Percentiles rank a stretch among this genome's conserved stretches.
These are phyloP conservation scores for Helleia helle DNA, from an alignment of 2,888 invertebrate species.

Conservation along the genomic window DNA sequence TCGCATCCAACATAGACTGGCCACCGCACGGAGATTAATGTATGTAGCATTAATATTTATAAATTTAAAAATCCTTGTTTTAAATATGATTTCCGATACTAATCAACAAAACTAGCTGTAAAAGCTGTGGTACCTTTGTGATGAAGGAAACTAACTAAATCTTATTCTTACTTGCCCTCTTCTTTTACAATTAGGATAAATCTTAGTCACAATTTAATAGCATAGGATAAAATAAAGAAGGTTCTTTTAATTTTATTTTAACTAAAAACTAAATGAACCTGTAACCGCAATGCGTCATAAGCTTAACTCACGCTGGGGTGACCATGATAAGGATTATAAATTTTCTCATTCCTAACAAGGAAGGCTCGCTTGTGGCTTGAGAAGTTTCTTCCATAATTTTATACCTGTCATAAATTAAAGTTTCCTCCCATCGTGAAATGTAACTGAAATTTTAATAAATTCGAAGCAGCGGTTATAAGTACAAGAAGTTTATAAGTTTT, in stretches of 20 bases:
- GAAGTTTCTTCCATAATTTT: slow-evolving; percentile 19
- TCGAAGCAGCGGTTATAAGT: slow-evolving; percentile 17
- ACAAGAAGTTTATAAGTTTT: slow-evolving; percentile 15
- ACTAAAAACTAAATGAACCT: slow-evolving; percentile 11
- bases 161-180: no score
- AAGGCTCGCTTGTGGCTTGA: slow-evolving; percentile 9
- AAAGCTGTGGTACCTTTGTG: no score
- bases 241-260: slow-evolving; percentile 15
- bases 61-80: no score
- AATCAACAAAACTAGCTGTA: no score
- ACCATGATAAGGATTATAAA: background rate
- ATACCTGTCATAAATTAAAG: slow-evolving; percentile 15
- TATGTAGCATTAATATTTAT: no score
- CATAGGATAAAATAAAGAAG: background rate
- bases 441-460: slow-evolving; percentile 22
- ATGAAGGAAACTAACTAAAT: no score
- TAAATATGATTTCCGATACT: no score
- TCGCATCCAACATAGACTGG: no score
- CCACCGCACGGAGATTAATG: no score
- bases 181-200: no score
- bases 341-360: background rate
- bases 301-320: background rate
- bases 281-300: slow-evolving; percentile 26
- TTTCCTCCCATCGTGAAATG: slow-evolving; percentile 14
- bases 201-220: background rate